These are phyloP conservation scores for Gyrodactylus salaris DNA, from an alignment of 1,140 invertebrate species.

Conservation along the genomic window DNA sequence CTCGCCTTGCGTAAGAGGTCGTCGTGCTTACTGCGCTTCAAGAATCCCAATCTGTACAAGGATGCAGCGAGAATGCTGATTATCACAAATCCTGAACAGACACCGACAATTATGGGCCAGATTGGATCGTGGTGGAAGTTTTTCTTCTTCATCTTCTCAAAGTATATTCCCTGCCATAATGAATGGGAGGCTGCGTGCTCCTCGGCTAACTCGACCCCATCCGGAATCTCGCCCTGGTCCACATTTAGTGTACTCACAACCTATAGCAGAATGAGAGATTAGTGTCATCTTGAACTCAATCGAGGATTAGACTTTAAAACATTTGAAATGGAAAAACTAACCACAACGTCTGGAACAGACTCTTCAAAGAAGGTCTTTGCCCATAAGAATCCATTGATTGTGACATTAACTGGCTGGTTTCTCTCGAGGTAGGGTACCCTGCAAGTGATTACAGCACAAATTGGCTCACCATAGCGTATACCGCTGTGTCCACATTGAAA, in stretches of 20 bases:
- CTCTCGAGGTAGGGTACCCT: background rate
- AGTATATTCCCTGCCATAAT: background rate
- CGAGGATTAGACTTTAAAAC: background rate
- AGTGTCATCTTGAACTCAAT: background rate
- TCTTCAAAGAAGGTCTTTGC: conserved; percentile 1
- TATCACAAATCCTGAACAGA: background rate
- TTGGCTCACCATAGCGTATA: background rate
- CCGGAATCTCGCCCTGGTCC: background rate
- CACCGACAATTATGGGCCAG: conserved; percentile 4
- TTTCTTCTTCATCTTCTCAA: background rate
- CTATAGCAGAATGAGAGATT: background rate
- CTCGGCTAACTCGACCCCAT: background rate
- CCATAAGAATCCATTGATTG: background rate
- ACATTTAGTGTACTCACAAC: background rate
- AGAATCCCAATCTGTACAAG: background rate
- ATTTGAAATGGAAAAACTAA: background rate
- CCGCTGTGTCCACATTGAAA: background rate
- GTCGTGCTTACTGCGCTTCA: background rate
- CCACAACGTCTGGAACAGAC: background rate
- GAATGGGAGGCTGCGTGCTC: background rate
- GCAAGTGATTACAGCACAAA: background rate
- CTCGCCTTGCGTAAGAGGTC: background rate
- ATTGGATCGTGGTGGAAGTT: background rate
- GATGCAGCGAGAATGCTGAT: background rate
- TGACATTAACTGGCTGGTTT: background rate